Base-by-base conservation (phyloP, 2,113 vertebrate genomes). In the Cyanoramphus novaezelandiae region DNA sequence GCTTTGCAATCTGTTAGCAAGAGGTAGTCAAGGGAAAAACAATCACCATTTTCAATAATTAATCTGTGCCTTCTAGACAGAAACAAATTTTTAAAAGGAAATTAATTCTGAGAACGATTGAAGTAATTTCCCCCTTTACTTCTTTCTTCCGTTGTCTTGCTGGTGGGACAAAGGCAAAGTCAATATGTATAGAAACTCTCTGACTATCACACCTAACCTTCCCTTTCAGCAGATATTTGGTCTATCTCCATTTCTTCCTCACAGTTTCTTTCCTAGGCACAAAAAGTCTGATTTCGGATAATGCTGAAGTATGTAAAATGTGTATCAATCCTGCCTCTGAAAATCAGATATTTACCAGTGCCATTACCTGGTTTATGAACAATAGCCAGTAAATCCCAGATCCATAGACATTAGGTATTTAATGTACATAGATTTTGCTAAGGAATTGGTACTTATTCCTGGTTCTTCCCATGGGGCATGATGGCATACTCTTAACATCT, bases 61-160 rank as follows among this genome's bases (percentile, higher is more conserved):
- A 94, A 93, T 83, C 62, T 69, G 7, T 77, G 57, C 90, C 65
- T 94, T 77, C 86, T 88, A 75, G 80, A 68, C 69, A 86, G 78
- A 94, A 93, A 82, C 39, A 41, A 86, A 9, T 86, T 93, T 95
- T 84, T 82, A 52, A 82, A 71, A 95, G 93, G 80, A 97, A 96
- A 94, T 94, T 78, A 92, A 88, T 96, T 86, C 39, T 59, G 75
- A 64, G 55, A 86, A 81, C 43, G 59, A 81, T 88, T 92, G 52
- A 86, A 92, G 28, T 90, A 49, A 86, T 90, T 93, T 92, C 12
- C 49, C 11, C 13, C 25, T 88, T 84, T 74, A 27, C 18, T 29
- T 68, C 57, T 89, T 90, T 70, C 8, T 79, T 81, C 43, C 31
- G 2, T 74, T 90, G 20, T 67, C 46, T 74, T 78, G 55, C 50